Evolutionary conservation across 2,888 invertebrate species (phyloP).

Genomic region (Blera fallax): DNA sequence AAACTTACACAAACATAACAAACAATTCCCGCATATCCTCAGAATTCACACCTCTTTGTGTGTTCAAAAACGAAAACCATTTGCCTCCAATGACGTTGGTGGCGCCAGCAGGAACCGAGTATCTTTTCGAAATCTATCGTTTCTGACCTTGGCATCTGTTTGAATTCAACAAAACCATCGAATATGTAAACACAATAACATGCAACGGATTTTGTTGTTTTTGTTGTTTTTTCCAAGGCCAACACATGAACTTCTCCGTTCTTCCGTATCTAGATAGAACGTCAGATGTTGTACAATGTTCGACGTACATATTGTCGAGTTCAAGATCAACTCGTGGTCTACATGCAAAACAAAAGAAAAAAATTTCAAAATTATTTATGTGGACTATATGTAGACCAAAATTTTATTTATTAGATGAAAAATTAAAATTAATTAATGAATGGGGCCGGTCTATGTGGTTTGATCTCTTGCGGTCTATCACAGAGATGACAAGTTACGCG

Average conservation of each 20-base stretch:
- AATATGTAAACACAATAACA: constrained; percentile 18
- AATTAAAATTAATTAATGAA: constrained; percentile 19
- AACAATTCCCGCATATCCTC: not conserved
- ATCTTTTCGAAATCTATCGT: not conserved
- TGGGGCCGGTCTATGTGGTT: constrained; percentile 5
- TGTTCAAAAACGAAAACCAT: not conserved
- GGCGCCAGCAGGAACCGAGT: constrained; percentile 1
- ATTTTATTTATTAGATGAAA: not conserved
- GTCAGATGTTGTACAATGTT: not conserved
- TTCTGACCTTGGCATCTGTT: constrained; percentile 26
- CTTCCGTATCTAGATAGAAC: constrained; percentile 20
- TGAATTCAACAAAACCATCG: constrained; percentile 1
- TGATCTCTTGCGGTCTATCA: not conserved
- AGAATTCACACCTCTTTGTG: not conserved
- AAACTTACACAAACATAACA: not conserved
- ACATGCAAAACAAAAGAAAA: not conserved
- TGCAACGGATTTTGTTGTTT: constrained; percentile 13
- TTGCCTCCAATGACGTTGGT: not conserved
- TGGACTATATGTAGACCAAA: not conserved
- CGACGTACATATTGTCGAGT: not conserved
- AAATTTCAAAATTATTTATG: no score
- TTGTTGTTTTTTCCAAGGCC: no score
- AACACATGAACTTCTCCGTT: constrained; percentile 6
- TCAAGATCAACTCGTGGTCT: constrained; percentile 1
- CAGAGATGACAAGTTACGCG: not conserved